Percentiles rank a stretch among this genome's conserved stretches.
Evolutionary conservation across 1,140 invertebrate genomes (phyloP).

Genomic region (Micrasema minimum): DNA sequence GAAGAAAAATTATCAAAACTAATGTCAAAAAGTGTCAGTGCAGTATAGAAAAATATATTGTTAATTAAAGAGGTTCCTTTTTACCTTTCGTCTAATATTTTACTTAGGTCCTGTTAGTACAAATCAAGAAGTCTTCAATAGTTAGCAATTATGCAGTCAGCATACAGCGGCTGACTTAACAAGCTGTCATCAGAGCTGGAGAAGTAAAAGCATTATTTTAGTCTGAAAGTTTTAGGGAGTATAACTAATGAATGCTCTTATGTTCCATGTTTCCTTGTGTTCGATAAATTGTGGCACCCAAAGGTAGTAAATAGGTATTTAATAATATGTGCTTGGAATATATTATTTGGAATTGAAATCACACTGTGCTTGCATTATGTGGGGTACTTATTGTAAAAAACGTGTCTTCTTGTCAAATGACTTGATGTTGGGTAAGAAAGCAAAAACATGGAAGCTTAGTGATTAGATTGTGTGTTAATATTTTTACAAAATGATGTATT

Average conservation of each 20-base stretch:
- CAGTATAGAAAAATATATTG: conserved; percentile 18
- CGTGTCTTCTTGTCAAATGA: not conserved
- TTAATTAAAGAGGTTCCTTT: conserved; percentile 31
- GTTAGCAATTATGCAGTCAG: conserved; percentile 34
- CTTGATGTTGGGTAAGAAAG: not conserved
- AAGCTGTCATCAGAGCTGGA: conserved; percentile 56
- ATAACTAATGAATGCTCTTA: too few species aligned
- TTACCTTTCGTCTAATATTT: conserved; percentile 38
- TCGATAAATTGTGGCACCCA: not conserved
- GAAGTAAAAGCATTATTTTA: conserved; percentile 50
- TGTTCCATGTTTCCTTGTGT: too few species aligned
- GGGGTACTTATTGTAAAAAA: conserved; percentile 65
- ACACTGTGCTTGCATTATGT: conserved; percentile 37
- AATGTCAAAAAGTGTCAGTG: conserved; percentile 18
- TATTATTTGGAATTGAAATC: not conserved
- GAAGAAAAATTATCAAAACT: conserved; percentile 5
- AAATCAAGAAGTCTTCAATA: conserved; percentile 34
- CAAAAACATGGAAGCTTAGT: not conserved
- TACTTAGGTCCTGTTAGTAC: conserved; percentile 36
- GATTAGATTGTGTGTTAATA: conserved; percentile 4
- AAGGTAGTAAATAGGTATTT: not conserved
- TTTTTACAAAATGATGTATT: conserved; percentile 14
- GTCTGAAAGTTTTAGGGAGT: conserved; percentile 30
- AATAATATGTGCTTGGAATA: not conserved
- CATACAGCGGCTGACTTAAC: conserved; percentile 49